Conservation (phyloP, 2,888 invertebrate species). For the Steinernema hermaphroditum region DNA sequence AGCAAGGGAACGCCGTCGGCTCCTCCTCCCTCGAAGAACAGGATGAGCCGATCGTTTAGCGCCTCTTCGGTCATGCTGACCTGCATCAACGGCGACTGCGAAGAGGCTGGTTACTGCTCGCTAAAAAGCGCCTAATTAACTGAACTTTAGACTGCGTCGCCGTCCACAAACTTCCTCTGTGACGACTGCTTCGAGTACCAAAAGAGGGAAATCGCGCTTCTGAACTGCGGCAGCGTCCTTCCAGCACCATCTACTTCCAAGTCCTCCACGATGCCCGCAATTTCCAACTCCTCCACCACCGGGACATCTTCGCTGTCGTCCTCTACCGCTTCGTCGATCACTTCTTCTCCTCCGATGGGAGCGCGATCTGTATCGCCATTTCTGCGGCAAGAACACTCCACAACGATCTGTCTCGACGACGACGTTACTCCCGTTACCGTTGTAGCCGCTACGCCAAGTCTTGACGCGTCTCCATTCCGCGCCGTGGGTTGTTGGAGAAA, state of each 20-base stretch:
- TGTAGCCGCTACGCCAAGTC: not conserved
- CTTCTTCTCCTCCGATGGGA: conserved; percentile 8
- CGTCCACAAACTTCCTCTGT: conserved; percentile 65
- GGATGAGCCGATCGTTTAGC: conserved; percentile 61
- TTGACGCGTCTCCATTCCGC: not conserved
- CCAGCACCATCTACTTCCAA: conserved; percentile 27
- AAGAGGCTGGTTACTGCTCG: conserved; percentile 41
- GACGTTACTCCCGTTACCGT: not conserved
- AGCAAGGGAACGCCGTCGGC: conserved; percentile 29
- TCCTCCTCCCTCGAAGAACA: conserved; percentile 45
- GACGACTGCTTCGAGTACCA: conserved; percentile 60
- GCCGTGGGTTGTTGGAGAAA: not conserved
- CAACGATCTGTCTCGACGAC: conserved; percentile 14
- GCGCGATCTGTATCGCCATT: not conserved
- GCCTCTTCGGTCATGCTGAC: conserved; percentile 57
- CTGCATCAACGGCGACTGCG: conserved; percentile 61
- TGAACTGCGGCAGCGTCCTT: conserved; percentile 14
- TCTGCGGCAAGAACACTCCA: not conserved
- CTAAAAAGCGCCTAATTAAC: not conserved
- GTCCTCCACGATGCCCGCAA: conserved; percentile 37
- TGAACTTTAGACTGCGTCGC: conserved; percentile 54
- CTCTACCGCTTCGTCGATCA: not conserved
- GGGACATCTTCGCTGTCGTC: conserved; percentile 7
- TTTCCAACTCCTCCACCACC: conserved; percentile 20
- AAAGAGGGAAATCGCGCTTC: conserved; percentile 47